Percentiles rank a stretch among this genome's conserved stretches.
Evolutionary conservation across 2,113 vertebrate genomes (phyloP).

Genomic region (Puffinus mauretanicus): DNA sequence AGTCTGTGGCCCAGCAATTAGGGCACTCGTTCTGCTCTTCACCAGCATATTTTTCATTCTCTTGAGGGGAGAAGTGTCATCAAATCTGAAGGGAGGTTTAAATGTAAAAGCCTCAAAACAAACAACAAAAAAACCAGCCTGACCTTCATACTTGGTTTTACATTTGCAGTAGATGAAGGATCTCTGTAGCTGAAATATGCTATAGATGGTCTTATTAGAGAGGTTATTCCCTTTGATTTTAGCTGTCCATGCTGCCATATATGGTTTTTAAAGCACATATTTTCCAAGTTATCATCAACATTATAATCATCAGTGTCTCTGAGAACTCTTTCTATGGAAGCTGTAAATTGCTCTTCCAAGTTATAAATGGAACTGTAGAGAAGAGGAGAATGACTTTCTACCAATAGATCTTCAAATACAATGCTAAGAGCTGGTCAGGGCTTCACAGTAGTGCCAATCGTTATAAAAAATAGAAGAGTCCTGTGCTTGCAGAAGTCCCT

Average conservation of each 20-base stretch:
- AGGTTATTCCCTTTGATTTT: not conserved
- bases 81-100: not conserved
- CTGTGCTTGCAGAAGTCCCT: not conserved
- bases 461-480: not conserved
- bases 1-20: not conserved
- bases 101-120: not conserved
- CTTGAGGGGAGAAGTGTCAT: not conserved
- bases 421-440: not conserved
- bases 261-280: not conserved
- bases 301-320: not conserved
- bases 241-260: not conserved
- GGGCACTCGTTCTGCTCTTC: not conserved
- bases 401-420: not conserved
- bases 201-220: not conserved
- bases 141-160: not conserved
- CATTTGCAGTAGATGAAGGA: not conserved
- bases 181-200: not conserved
- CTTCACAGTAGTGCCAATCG: not conserved
- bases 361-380: not conserved
- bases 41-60: not conserved
- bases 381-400: not conserved
- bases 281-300: not conserved
- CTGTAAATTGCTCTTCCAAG: not conserved
- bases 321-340: not conserved
- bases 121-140: not conserved